Evolutionary conservation across 2,888 invertebrate genomes (phyloP).

Genomic region (Brachycybe producta): DNA sequence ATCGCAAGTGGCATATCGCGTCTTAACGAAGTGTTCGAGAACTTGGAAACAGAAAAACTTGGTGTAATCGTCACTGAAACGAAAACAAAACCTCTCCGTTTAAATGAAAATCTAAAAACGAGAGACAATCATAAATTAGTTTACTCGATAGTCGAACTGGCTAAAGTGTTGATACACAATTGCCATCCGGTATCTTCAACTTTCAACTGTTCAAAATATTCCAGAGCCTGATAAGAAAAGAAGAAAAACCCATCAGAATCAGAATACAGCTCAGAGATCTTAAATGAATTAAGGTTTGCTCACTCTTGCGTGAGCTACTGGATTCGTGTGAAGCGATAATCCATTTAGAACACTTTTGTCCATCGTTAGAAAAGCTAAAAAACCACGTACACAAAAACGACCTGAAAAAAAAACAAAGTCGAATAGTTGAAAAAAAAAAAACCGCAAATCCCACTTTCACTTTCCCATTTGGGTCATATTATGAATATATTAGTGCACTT

Average conservation of each 20-base stretch:
- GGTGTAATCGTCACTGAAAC: slow-evolving; percentile 35
- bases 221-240: slow-evolving; percentile 30
- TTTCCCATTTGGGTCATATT: no score
- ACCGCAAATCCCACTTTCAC: no score
- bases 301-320: slow-evolving; percentile 18
- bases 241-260: background rate
- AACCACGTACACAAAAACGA: background rate
- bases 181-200: slow-evolving; percentile 38
- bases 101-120: background rate
- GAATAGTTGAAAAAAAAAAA: background rate
- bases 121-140: slow-evolving; percentile 16
- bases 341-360: slow-evolving; percentile 15
- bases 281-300: background rate
- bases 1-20: slow-evolving; percentile 28
- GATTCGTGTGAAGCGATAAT: slow-evolving; percentile 14
- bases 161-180: slow-evolving; percentile 34
- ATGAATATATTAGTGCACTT: no score
- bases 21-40: slow-evolving; percentile 38
- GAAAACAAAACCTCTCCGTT: slow-evolving; percentile 13
- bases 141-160: slow-evolving; percentile 28
- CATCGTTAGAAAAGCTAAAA: background rate
- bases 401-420: background rate
- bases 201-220: slow-evolving; percentile 40
- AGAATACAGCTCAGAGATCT: no score
- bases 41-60: slow-evolving; percentile 41